Percentiles rank a stretch among this genome's conserved stretches.
These are phyloP conservation scores for Palaemon carinicauda DNA, from an alignment of 1,140 invertebrate species.

Conservation along the genomic window DNA sequence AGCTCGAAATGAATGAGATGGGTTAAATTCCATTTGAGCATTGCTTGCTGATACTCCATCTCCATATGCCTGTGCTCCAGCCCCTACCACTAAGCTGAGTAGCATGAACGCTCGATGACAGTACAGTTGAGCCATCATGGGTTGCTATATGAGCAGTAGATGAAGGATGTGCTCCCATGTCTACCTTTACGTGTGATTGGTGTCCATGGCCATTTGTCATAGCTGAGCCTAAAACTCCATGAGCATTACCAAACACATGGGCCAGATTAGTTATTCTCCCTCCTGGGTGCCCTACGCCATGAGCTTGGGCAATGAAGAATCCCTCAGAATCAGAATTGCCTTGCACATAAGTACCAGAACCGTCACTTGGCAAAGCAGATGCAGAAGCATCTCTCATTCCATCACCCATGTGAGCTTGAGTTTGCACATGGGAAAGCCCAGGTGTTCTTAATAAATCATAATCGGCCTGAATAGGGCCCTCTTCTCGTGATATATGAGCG, in stretches of 20 bases:
- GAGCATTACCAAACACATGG: background rate
- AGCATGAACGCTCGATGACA: background rate
- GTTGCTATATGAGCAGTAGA: background rate
- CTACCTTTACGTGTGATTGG: background rate
- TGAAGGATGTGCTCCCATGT: background rate
- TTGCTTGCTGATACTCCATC: background rate
- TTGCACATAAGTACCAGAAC: background rate
- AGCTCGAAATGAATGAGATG: background rate
- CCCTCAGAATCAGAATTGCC: background rate
- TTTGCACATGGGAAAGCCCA: background rate
- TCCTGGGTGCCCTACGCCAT: background rate
- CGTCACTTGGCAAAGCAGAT: background rate
- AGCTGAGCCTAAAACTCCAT: background rate
- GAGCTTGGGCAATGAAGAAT: background rate
- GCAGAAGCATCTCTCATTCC: background rate
- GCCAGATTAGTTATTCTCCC: background rate
- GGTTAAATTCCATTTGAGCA: slow-evolving; percentile 33
- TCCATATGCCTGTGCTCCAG: slow-evolving; percentile 9
- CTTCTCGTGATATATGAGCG: background rate
- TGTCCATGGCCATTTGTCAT: background rate
- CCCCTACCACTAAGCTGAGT: slow-evolving; percentile 9
- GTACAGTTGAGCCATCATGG: background rate
- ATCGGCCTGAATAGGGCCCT: background rate
- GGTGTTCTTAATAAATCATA: background rate
- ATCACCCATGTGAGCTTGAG: background rate